Evolutionary conservation across 2,797 vertebrate genomes (phyloP).

Genomic region (Myotis pilosus): DNA sequence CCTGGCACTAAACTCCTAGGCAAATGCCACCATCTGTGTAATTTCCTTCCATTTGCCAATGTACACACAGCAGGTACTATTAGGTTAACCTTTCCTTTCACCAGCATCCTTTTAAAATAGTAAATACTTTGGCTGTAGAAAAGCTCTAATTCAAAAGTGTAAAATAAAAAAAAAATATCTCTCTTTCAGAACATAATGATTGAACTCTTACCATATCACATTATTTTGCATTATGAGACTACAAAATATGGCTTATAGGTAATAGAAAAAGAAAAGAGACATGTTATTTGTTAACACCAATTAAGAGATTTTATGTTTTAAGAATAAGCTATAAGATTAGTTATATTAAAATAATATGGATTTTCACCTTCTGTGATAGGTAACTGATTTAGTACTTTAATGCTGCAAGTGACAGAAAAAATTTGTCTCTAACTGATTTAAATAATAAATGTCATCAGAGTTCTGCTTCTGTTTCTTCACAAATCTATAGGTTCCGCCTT

Average conservation of each 20-base stretch:
- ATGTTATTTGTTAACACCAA: background rate
- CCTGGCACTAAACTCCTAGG: constrained; percentile 51
- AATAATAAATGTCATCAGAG: background rate
- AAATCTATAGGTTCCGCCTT: background rate
- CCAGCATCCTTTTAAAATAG: constrained; percentile 57
- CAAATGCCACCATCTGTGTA: constrained; percentile 75
- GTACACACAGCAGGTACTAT: constrained; percentile 63
- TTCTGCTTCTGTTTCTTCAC: background rate
- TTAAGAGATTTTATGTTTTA: background rate
- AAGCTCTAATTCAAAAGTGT: constrained; percentile 16
- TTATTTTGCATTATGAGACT: background rate
- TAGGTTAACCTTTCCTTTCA: constrained; percentile 72
- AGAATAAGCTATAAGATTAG: background rate
- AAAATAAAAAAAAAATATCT: constrained; percentile 39
- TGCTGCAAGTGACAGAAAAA: constrained; percentile 27
- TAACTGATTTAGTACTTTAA: background rate
- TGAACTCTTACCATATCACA: background rate
- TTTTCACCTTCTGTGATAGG: background rate
- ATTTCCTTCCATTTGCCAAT: constrained; percentile 60
- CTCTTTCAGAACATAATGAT: constrained; percentile 18
- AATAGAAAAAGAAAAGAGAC: background rate
- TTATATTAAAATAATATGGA: constrained; percentile 2
- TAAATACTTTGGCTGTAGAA: constrained; percentile 35
- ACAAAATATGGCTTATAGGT: background rate
- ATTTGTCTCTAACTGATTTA: background rate